Percentiles rank a stretch among this genome's conserved stretches.
Conservation (phyloP, 2,113 vertebrate genomes). For the Drymodes brunneopygia region DNA sequence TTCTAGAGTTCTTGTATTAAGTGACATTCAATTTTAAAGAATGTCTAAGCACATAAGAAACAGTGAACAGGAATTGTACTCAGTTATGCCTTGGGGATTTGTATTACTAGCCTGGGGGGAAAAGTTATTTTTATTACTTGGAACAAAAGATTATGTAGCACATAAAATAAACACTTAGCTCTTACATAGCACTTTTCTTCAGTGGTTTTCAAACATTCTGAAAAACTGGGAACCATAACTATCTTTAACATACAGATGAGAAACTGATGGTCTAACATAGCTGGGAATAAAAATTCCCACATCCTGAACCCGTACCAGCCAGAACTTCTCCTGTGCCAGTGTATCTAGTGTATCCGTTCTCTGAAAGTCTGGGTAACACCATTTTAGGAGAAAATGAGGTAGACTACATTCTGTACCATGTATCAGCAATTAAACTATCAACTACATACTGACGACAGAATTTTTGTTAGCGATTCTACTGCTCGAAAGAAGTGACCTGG, state of each 20-base stretch:
- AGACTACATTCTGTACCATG: not conserved
- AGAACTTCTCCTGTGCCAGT: not conserved
- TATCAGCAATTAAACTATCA: not conserved
- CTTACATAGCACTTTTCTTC: not conserved
- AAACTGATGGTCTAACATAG: not conserved
- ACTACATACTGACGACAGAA: not conserved
- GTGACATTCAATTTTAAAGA: not conserved
- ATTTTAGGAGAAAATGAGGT: not conserved
- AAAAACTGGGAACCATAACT: not conserved
- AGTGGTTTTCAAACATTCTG: not conserved
- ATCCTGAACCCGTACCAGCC: not conserved
- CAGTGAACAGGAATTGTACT: not conserved
- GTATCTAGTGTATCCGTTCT: not conserved
- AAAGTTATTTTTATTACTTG: not conserved
- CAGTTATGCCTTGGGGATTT: not conserved
- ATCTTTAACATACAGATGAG: not conserved
- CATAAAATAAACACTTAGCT: not conserved
- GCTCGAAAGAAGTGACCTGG: not conserved
- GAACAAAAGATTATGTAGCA: not conserved
- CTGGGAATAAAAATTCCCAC: not conserved
- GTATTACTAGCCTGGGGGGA: accelerated
- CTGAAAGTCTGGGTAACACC: not conserved
- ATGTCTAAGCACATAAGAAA: not conserved
- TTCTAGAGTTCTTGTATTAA: not conserved
- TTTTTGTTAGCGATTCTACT: not conserved